phyloP scores from a whole-genome alignment of 2,888 invertebrate genomes.

The Timema cristinae region DNA sequence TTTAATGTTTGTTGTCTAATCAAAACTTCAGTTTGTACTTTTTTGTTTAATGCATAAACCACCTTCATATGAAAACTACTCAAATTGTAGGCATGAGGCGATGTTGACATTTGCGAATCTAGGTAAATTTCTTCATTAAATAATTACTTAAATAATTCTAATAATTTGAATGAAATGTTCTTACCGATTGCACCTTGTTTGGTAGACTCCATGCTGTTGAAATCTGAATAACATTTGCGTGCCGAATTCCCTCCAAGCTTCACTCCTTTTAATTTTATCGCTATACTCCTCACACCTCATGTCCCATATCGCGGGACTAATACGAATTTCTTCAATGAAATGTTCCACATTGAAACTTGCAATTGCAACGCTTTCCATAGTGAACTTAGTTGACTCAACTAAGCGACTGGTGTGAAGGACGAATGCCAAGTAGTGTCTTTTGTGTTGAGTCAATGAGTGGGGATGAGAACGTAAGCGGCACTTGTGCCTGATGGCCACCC shows the following conservation, averaged over 20 bases:
- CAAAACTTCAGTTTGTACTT: too few relatives aligned
- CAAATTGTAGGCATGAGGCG: too few relatives aligned
- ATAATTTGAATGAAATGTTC: too few relatives aligned
- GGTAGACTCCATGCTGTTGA: neutral
- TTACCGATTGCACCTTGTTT: neutral
- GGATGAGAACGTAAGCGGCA: neutral
- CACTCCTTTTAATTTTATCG: conserved; percentile 9
- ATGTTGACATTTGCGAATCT: neutral
- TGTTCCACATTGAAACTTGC: too few relatives aligned
- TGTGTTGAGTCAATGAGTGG: neutral
- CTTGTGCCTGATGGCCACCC: neutral
- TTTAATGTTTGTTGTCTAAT: neutral
- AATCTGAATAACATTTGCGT: neutral
- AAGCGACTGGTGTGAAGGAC: too few relatives aligned
- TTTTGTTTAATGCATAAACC: neutral
- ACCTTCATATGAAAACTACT: neutral
- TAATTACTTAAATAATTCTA: neutral
- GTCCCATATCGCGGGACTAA: neutral
- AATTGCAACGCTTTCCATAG: too few relatives aligned
- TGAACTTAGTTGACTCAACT: too few relatives aligned
- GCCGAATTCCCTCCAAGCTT: neutral
- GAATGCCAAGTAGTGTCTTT: too few relatives aligned
- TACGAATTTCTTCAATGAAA: neutral
- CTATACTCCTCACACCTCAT: conserved; percentile 1
- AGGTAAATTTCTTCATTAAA: neutral